phyloP scores from a whole-genome alignment of 2,797 vertebrate genomes.

The Lagocephalus sceleratus region DNA sequence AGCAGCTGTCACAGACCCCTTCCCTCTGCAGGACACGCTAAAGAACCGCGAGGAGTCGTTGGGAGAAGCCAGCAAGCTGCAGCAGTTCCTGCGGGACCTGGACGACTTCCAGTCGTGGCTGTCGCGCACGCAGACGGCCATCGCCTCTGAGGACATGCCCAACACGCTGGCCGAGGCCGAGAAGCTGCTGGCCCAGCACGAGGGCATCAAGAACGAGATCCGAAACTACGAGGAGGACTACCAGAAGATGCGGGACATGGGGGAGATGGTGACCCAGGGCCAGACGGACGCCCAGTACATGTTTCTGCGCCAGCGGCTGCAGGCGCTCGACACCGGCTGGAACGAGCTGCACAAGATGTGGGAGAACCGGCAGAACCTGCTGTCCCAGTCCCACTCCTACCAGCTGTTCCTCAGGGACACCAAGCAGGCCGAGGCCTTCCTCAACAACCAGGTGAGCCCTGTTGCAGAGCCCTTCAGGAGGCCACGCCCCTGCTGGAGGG shows the following conservation, averaged over 20 bases:
- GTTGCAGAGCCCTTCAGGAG: too few relatives aligned
- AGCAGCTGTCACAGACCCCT: background rate
- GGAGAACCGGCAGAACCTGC: conserved; percentile 95
- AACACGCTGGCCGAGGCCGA: conserved; percentile 92
- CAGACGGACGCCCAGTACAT: conserved; percentile 97
- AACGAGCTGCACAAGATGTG: conserved; percentile 99
- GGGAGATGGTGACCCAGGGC: conserved; percentile 96
- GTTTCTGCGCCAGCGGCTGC: conserved; percentile 93
- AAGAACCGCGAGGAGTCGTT: conserved; percentile 93
- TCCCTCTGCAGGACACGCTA: conserved; percentile 76
- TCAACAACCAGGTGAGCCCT: conserved; percentile 80
- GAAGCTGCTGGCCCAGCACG: conserved; percentile 94
- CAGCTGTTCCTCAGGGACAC: conserved; percentile 95
- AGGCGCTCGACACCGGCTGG: conserved; percentile 96
- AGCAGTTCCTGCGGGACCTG: conserved; percentile 95
- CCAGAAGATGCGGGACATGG: conserved; percentile 99
- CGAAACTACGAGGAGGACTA: conserved; percentile 98
- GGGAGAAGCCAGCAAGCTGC: conserved; percentile 96
- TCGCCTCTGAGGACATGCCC: conserved; percentile 97
- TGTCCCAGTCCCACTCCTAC: conserved; percentile 95
- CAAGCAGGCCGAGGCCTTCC: conserved; percentile 82
- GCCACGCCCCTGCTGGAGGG: too few relatives aligned
- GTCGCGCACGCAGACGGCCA: conserved; percentile 92
- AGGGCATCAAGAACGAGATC: conserved; percentile 96
- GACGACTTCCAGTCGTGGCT: conserved; percentile 99